Base-by-base conservation (phyloP, 2,888 invertebrate genomes). In the Microctonus brassicae region DNA sequence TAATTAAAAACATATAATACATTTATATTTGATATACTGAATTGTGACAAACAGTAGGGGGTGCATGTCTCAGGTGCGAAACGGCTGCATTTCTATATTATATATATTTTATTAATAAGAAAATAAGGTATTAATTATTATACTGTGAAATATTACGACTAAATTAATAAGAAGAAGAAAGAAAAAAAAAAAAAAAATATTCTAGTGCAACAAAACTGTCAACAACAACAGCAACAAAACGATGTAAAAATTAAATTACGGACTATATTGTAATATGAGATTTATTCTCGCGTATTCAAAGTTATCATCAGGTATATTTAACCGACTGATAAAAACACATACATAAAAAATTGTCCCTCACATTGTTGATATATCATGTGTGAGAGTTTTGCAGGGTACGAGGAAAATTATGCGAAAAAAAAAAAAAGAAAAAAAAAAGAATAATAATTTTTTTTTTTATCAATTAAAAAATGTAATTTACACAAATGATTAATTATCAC, bases 31-130 rank as follows among this genome's bases (percentile, higher is more conserved):
- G 83, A 84, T 83, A 85, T 81, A 79, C 81, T 75, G 78, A 81
- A 82, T 81, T 81, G 78, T 82, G 82, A 82, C 82, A 81, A 80
- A 55, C 33, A 47, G 55, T 39, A 36, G 39, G 62, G 62, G 53
- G 64, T 53, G 82, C 81, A 81, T 82, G 83, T 86, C 83, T 79
- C 80, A 80, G 81, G 76, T 81, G 82, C 78, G 80, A 79, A 77
- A 80, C 78, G 81, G 81, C 83, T 82, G 79, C 81, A 81, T 83
- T 82, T 81, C 82, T 78, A 84, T 81, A 81, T 83, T 83, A 73
- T 73, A 81, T 83, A 82, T 84, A 85, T 85, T 86, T 86, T 85
- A 83, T 83, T 84, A 83, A 83, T 83, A 84, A 83, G 76, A 70
- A 72, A 75, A 81, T 82, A 83, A 81, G 72, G 17, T 42, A 47